Evolutionary conservation across 2,888 invertebrate species (phyloP), one percentile per base, ranked within the genome.

Genomic region (Trypoxylon attenuatum): DNA sequence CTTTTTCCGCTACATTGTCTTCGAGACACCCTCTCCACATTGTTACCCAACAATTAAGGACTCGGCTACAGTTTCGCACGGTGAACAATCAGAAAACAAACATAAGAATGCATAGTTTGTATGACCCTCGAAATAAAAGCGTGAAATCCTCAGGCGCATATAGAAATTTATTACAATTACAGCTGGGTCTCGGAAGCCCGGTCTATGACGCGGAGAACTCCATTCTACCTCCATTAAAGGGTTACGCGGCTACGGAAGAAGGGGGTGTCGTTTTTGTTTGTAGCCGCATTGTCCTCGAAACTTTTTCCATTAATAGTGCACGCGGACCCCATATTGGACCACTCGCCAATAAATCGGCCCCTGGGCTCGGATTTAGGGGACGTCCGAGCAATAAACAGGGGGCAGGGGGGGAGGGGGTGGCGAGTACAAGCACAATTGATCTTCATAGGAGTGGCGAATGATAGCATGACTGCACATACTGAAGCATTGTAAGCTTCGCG

Each of bases 301-400:
- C 57, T 69, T 75, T 69, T 61, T 64, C 69, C 62, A 76, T 76
- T 69, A 76, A 64, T 64, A 50, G 46, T 21, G 39, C 13, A 21
- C 42, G 45, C 33, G 41, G 55, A 33, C 59, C 69, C 57, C 55
- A 62, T 53, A 53, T 60, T 59, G 45, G 45, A 18, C 46, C 25
- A 51, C 6, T 21, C 43, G 43, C 60, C 66, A 57, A 76, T 74
- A 71, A 67, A 69, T 66, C 64, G 66, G 64, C 54, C 52, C 74
- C 27, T 59, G 33, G 41, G 53, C 50, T 61, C 59, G 46, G 58
- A 72, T 69, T 66, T 67, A 60, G 72, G 72, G 69, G 60, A 57
- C 39, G 61, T 47, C 51, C 51, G 25, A 25, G 51, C 63, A 57
- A 69, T 59, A 60, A 69, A 73, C 63, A 50, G 57, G 22, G 33